phyloP scores from a whole-genome alignment of 2,888 invertebrate genomes.

The Parnassius glacialis region DNA sequence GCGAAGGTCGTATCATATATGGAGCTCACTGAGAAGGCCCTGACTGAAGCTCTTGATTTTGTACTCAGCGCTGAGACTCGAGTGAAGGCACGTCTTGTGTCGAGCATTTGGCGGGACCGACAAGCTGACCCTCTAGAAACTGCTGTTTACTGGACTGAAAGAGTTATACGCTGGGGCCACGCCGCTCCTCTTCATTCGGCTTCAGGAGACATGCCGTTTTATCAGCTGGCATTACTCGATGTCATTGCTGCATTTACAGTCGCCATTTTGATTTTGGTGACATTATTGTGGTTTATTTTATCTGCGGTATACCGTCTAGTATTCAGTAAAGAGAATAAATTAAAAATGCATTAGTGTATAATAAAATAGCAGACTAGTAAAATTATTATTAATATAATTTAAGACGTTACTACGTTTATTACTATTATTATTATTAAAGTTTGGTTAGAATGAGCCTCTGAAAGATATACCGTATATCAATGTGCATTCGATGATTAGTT shows the following conservation, averaged over 20 bases:
- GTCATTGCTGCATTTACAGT: constrained; percentile 51
- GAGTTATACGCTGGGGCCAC: constrained; percentile 72
- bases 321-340: constrained; percentile 49
- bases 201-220: constrained; percentile 53
- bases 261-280: constrained; percentile 40
- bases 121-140: constrained; percentile 75
- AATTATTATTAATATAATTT: neutral
- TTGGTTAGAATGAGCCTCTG: too few relatives aligned
- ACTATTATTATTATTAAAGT: too few relatives aligned
- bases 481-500: too few relatives aligned
- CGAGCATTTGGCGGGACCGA: constrained; percentile 77
- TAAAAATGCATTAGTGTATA: constrained; percentile 54
- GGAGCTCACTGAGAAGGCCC: constrained; percentile 72
- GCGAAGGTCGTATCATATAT: constrained; percentile 73
- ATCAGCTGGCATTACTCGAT: constrained; percentile 57
- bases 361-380: neutral
- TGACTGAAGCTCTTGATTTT: constrained; percentile 71
- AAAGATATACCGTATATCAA: too few relatives aligned
- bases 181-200: constrained; percentile 52
- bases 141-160: constrained; percentile 81
- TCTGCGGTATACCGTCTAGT: constrained; percentile 45
- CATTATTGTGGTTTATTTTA: constrained; percentile 44
- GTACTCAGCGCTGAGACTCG: constrained; percentile 76
- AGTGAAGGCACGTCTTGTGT: constrained; percentile 62
- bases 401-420: too few relatives aligned